Evolutionary conservation across 1,140 invertebrate genomes (phyloP), one percentile per base, ranked within the genome.

Genomic region (Dreissena rostriformis): DNA sequence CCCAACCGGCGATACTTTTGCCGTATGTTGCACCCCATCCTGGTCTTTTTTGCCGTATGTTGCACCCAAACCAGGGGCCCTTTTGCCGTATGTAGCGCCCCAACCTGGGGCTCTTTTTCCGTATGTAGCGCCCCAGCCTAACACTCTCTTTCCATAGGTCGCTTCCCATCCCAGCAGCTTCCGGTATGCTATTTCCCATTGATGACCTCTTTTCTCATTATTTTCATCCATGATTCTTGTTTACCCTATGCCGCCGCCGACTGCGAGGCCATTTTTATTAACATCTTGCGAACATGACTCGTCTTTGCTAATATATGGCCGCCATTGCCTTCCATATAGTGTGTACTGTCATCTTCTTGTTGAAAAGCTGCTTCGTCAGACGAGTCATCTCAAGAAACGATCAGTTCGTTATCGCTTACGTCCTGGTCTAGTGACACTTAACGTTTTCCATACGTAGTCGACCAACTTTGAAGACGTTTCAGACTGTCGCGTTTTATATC

Each of bases 401-500:
- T n/a, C n/a, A n/a, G n/a, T n/a, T n/a, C n/a, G n/a, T n/a, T n/a
- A n/a, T n/a, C n/a, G n/a, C n/a, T n/a, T n/a, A n/a, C n/a, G n/a
- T n/a, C n/a, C n/a, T n/a, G n/a, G n/a, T n/a, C n/a, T n/a, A n/a
- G n/a, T n/a, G n/a, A n/a, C n/a, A 57, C 12, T 12, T 12, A 57
- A 63, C 78, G 57, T 65, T 79, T 79, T 10, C 76, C 76, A 55
- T 79, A 79, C 12, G 76, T 70, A n/a, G 76, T 68, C 63, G 68
- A 26, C 76, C 76, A 79, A 49, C 22, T 15, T 70, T 79, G 76
- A 19, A 68, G 53, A 7, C 66, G 65, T 68, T 68, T 67, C 1
- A 79, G 11, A 68, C 53, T 55, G 17, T 12, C 39, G 10, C 65
- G 76, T 68, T 79, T 79, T 70, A 6, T 49, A 17, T n/a, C 11